These are phyloP conservation scores for Drosophila pegasa DNA, from an alignment of 2,888 invertebrate species.

Conservation along the genomic window DNA sequence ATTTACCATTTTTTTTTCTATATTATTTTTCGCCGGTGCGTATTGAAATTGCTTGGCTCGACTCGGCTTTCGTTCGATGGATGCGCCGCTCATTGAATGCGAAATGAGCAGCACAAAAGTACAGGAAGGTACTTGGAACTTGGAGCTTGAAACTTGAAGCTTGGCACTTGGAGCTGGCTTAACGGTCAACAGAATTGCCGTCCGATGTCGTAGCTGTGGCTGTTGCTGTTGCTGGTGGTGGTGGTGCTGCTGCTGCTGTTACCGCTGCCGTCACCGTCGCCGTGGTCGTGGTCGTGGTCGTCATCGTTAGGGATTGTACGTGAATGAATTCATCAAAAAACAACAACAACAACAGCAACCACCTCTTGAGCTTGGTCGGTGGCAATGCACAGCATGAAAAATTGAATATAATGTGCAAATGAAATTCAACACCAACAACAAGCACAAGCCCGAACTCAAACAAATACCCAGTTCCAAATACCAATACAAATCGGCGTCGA, in stretches of 20 bases:
- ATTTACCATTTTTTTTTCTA: constrained; percentile 68
- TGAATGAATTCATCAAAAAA: constrained; percentile 72
- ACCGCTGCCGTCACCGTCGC: constrained; percentile 27
- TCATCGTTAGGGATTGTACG: constrained; percentile 57
- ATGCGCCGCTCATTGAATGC: constrained; percentile 74
- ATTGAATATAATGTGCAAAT: constrained; percentile 76
- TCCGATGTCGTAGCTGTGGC: constrained; percentile 6
- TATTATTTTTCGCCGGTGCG: constrained; percentile 61
- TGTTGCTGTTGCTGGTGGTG: background rate
- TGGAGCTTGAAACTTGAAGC: constrained; percentile 25
- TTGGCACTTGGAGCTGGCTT: constrained; percentile 56
- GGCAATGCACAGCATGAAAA: constrained; percentile 62
- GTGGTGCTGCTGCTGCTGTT: constrained; percentile 19
- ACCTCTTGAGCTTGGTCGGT: constrained; percentile 23
- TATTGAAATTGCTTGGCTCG: constrained; percentile 74
- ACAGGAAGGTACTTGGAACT: constrained; percentile 60
- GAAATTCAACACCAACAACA: constrained; percentile 61
- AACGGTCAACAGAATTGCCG: constrained; percentile 72
- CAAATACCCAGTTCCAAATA: constrained; percentile 15
- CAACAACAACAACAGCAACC: constrained; percentile 31
- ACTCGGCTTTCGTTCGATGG: constrained; percentile 77
- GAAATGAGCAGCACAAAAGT: constrained; percentile 64
- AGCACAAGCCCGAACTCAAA: constrained; percentile 27
- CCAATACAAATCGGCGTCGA: constrained; percentile 48
- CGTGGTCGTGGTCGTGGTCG: constrained; percentile 27